Evolutionary conservation across 2,797 vertebrate genomes (phyloP), one percentile per base, ranked within the genome.

Genomic region (Pangasius larnaudii): DNA sequence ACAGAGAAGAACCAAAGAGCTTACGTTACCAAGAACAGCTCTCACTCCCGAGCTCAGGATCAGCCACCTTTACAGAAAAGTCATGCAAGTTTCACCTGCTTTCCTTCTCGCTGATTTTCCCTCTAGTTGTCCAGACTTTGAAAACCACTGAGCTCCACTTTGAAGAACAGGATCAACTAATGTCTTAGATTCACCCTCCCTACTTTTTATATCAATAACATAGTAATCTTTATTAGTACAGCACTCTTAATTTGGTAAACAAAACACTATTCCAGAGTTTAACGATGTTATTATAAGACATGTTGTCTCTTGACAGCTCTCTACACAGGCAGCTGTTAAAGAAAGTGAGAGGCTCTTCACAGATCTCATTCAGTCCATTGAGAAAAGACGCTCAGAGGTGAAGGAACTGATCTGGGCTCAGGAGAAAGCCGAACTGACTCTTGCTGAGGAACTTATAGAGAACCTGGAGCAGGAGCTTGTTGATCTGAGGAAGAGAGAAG

Each of bases 401-500:
- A 85, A 58, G 11, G 63, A 88, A 67, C 61, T 72, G 51, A 72
- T 88, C 82, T 49, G 67, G 71, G 51, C 30, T 78, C 81, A 81
- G 75, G 83, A 88, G 56, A 80, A 85, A 53, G 67, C 72, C 33
- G 61, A 58, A 58, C 19, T 85, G 36, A 49, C 18, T n/a, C 33
- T 7, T 10, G 13, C 13, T 59, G 83, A 88, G 36, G 33, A 49
- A 30, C 36, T 71, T 51, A 65, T 71, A n/a, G 56, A 59, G 49
- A 69, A 87, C 8, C 82, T 88, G 82, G 87, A 88, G 74, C 61
- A 79, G 51, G 87, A 88, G 74, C 77, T 88, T 24, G 56, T 27
- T 85, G 87, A 88, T 56, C 87, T 85, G 39, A 84, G 61, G 87
- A 85, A 42, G 84, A 90, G 86, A 89, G 27, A 72, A 0, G 11